Evolutionary conservation across 1,140 invertebrate genomes (phyloP), one percentile per base, ranked within the genome.

Genomic region (Nasonia longicornis): DNA sequence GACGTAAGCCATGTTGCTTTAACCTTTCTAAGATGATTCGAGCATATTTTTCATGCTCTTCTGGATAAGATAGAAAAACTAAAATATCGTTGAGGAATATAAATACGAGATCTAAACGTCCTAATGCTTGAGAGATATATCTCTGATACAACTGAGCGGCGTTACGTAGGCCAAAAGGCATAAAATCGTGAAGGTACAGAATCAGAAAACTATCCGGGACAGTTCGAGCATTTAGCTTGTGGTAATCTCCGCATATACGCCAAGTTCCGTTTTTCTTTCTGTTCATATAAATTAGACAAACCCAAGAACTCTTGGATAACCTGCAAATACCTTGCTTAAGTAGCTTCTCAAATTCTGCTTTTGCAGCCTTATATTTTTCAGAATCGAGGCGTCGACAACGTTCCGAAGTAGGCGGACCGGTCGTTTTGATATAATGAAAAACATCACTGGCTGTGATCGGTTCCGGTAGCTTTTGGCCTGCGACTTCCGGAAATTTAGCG

Each of bases 201-300:
- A 74, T 38, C 14, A 2, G 72, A 48, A 35, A 74, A n/a, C 22
- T 38, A 45, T 74, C 72, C 4, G 72, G 72, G 4, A 42, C 31
- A 20, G 31, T 38, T 16, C 20, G 20, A 16, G 72, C 72, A 20
- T 74, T 74, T 48, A 74, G 22, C 14, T 16, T 26, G 29, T 20
- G 38, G 12, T 74, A 74, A 74, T 74, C 72, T 20, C 72, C 72
- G 26, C 42, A 74, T 38, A 74, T 16, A 45, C 72, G 72, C 38
- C 72, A 74, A 22, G 11, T 20, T 14, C 42, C n/a, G 42, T 74
- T 42, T 35, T 7, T 67, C 78, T 77, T 83, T 48, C 82, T 45
- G 8, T 7, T 38, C 38, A 38, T 38, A 7, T 38, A 7, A 38
- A 38, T 38, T 38, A 8, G 38, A 38, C 38, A 38, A 4, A 7